Evolutionary conservation across 1,140 invertebrate species (phyloP).

Genomic region (Heliconius hermathena): DNA sequence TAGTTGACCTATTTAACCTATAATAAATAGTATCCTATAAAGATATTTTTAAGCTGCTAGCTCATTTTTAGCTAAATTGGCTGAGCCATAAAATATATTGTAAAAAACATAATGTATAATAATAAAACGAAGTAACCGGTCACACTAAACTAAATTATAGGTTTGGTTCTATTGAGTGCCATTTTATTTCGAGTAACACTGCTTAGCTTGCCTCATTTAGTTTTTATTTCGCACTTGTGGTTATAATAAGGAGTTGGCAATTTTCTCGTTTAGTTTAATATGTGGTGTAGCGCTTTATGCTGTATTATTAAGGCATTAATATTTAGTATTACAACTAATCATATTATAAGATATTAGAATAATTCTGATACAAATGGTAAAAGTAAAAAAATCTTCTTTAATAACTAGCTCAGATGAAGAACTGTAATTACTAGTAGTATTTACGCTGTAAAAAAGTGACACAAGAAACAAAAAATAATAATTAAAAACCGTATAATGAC

Average conservation of each 20-base stretch:
- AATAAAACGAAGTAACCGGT: not conserved
- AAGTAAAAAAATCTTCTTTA: not conserved
- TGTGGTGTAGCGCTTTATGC: not conserved
- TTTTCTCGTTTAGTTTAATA: not conserved
- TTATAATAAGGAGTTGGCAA: not conserved
- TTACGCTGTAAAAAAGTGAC: too few species aligned
- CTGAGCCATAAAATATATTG: not conserved
- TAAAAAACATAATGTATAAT: not conserved
- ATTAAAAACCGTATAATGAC: too few species aligned
- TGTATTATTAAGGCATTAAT: not conserved
- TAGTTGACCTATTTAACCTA: not conserved
- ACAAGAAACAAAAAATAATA: too few species aligned
- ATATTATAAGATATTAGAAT: not conserved
- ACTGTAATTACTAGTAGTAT: not conserved
- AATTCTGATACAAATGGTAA: not conserved
- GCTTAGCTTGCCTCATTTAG: not conserved
- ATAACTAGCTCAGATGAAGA: not conserved
- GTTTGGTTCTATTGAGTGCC: not conserved
- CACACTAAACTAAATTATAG: not conserved
- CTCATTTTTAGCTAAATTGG: not conserved
- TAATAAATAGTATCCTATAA: not conserved
- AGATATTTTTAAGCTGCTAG: not conserved
- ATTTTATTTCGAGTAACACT: not conserved
- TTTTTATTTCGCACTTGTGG: slow-evolving; percentile 8
- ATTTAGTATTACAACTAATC: not conserved